phyloP scores from a whole-genome alignment of 2,113 vertebrate species.

The Pan paniscus region DNA sequence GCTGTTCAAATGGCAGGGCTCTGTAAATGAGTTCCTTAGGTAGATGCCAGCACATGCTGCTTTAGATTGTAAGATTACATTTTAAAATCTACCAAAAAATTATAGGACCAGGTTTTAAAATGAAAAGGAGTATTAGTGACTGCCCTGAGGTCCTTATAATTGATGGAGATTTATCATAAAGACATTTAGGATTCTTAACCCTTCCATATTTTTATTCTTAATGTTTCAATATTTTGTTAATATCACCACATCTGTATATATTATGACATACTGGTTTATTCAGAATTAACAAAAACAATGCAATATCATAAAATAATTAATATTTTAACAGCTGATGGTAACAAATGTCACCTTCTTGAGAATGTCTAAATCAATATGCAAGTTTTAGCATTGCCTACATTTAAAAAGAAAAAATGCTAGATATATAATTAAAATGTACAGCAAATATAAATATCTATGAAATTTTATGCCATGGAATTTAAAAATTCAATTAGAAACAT shows the following conservation, averaged over 20 bases:
- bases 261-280: not conserved
- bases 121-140: not conserved
- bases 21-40: constrained; percentile 60
- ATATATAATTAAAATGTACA: not conserved
- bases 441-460: not conserved
- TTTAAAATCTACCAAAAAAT: not conserved
- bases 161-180: not conserved
- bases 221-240: not conserved
- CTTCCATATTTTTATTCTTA: not conserved
- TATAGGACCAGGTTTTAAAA: not conserved
- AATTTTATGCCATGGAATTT: not conserved
- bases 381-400: not conserved
- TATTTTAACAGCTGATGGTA: not conserved
- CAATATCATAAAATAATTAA: not conserved
- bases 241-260: not conserved
- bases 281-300: not conserved
- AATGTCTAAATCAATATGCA: not conserved
- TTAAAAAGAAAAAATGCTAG: not conserved
- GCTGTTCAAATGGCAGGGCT: constrained; percentile 59
- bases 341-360: not conserved
- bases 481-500: not conserved
- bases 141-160: not conserved
- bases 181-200: not conserved
- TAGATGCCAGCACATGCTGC: constrained; percentile 32
- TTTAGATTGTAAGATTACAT: not conserved